Evolutionary conservation across 2,797 vertebrate species (phyloP).

Genomic region (Cossypha polioptera): DNA sequence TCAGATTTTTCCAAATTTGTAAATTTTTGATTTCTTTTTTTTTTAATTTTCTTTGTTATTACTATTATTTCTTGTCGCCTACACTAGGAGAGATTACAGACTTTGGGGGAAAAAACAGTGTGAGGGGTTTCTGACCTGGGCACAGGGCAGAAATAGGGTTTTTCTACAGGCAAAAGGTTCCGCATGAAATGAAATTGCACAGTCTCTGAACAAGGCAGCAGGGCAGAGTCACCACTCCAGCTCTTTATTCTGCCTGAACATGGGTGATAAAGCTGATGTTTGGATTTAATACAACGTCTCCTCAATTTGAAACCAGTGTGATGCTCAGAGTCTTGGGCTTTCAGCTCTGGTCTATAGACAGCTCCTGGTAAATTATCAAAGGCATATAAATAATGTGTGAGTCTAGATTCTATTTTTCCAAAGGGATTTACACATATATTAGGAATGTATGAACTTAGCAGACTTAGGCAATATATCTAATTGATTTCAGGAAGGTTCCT

Average conservation of each 20-base stretch:
- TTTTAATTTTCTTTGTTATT: not conserved
- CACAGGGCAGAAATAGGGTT: not conserved
- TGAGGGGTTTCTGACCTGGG: not conserved
- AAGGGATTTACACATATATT: not conserved
- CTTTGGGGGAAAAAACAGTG: not conserved
- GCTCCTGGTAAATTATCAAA: not conserved
- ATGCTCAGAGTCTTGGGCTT: not conserved
- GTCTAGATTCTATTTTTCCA: constrained; percentile 1
- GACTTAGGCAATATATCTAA: not conserved
- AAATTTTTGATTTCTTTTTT: not conserved
- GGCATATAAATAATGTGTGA: not conserved
- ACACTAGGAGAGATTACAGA: not conserved
- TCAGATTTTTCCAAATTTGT: not conserved
- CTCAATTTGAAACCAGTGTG: not conserved
- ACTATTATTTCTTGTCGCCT: not conserved
- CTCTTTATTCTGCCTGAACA: not conserved
- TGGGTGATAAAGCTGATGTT: not conserved
- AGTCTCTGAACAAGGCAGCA: not conserved
- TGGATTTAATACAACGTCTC: not conserved
- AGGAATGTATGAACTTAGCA: not conserved
- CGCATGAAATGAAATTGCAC: not conserved
- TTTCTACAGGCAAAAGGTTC: not conserved
- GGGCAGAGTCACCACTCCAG: not conserved
- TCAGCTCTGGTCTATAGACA: not conserved
- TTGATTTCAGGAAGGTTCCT: not conserved